These are phyloP conservation scores for Bombus terrestris DNA, from an alignment of 1,140 invertebrate species.

Conservation along the genomic window DNA sequence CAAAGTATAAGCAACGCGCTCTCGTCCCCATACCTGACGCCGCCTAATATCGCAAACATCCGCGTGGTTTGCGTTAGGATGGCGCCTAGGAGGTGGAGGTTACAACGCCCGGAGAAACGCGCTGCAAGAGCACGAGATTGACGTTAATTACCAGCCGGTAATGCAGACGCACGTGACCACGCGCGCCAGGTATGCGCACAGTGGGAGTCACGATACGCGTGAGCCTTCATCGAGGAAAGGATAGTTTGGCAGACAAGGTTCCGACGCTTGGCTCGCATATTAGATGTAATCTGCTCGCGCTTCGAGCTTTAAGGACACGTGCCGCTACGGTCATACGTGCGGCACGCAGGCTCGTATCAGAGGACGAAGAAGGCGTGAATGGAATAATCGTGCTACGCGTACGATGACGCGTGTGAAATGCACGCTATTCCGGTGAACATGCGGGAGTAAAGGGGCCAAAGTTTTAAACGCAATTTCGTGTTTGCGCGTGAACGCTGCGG, in stretches of 20 bases:
- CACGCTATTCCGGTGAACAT: no score
- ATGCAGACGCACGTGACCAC: conserved; percentile 35
- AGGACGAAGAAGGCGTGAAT: conserved; percentile 35
- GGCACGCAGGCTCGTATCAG: conserved; percentile 16
- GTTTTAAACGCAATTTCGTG: conserved; percentile 48
- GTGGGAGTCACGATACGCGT: conserved; percentile 26
- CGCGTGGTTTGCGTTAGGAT: neutral
- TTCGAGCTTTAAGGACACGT: conserved; percentile 49
- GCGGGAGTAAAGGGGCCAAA: neutral
- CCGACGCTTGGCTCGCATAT: conserved; percentile 28
- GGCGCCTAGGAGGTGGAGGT: neutral
- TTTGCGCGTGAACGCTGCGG: neutral
- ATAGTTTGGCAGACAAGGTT: conserved; percentile 20
- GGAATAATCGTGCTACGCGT: conserved; percentile 17
- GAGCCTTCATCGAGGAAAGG: conserved; percentile 23
- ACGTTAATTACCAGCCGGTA: conserved; percentile 36
- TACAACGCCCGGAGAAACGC: neutral
- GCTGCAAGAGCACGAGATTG: conserved; percentile 4
- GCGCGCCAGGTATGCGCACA: conserved; percentile 25
- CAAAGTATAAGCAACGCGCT: neutral
- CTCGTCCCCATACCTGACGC: neutral
- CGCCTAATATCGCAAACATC: conserved; percentile 34
- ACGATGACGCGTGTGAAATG: no score
- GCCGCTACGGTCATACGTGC: conserved; percentile 44
- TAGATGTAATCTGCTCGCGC: conserved; percentile 56